Percentiles rank a stretch among this genome's conserved stretches.
Conservation (phyloP, 2,797 vertebrate genomes). For the Acropternis orthonyx region DNA sequence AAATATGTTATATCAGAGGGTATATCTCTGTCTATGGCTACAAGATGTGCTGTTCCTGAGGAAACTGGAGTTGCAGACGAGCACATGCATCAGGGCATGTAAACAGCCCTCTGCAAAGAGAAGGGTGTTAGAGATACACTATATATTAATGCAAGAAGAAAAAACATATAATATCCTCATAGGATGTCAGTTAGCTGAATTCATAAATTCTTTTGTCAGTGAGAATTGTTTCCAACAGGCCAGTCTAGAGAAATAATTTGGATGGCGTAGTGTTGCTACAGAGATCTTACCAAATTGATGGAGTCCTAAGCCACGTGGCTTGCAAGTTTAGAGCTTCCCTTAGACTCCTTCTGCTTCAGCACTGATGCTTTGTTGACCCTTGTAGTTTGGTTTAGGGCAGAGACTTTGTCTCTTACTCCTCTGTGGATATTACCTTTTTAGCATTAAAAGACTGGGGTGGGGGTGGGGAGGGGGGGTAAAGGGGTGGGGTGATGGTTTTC, state of each 20-base stretch:
- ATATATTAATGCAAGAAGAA: background rate
- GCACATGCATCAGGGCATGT: background rate
- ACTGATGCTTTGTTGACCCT: background rate
- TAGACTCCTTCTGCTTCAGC: background rate
- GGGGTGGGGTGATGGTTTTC: accelerated
- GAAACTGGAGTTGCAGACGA: background rate
- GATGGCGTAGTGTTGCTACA: background rate
- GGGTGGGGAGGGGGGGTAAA: accelerated
- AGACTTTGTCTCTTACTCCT: background rate
- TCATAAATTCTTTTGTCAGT: background rate
- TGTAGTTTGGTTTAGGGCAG: background rate
- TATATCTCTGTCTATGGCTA: background rate
- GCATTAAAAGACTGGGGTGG: background rate
- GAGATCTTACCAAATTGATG: background rate
- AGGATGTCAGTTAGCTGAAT: background rate
- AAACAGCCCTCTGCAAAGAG: background rate
- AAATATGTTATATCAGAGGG: background rate
- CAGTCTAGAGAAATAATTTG: background rate
- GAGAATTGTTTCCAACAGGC: background rate
- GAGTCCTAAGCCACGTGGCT: background rate
- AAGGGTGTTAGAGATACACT: background rate
- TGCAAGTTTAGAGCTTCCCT: background rate
- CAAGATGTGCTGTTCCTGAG: background rate
- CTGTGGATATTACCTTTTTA: background rate
- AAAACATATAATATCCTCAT: background rate